Evolutionary conservation across 2,797 vertebrate genomes (phyloP).

Genomic region (Xiphorhynchus erythropygius): DNA sequence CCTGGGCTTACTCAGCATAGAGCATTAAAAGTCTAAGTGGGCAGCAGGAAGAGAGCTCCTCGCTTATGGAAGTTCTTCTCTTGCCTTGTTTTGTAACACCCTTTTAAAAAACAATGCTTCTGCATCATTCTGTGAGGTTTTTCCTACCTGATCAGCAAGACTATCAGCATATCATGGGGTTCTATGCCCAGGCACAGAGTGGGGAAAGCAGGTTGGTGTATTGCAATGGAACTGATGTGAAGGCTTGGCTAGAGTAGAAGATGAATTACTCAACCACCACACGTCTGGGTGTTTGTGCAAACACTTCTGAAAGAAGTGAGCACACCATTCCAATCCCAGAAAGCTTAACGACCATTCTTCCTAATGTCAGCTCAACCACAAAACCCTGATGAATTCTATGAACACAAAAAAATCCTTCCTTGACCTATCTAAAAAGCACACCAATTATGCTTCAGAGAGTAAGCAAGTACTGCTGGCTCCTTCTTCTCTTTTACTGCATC

Average conservation of each 20-base stretch:
- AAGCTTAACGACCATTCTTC: not conserved
- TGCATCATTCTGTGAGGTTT: not conserved
- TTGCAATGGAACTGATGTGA: too few species aligned
- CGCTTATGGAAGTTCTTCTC: not conserved
- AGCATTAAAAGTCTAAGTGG: not conserved
- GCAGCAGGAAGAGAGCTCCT: not conserved
- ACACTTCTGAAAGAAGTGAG: not conserved
- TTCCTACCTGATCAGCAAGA: not conserved
- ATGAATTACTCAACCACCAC: not conserved
- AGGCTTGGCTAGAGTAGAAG: not conserved
- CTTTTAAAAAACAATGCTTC: not conserved
- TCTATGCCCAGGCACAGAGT: not conserved
- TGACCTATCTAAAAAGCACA: not conserved
- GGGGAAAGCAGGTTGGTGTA: too few species aligned
- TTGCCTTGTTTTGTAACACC: not conserved
- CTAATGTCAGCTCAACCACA: not conserved
- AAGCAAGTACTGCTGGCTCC: not conserved
- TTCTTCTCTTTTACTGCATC: not conserved
- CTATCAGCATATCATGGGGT: not conserved
- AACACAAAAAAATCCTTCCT: not conserved
- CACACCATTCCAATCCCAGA: not conserved
- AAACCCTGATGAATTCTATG: fast-evolving
- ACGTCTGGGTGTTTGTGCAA: not conserved
- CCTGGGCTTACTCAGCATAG: not conserved
- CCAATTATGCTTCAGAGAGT: not conserved